A percentile compares a stretch with the other conserved stretches of the same genome.
These are phyloP conservation scores for Melanophora roralis DNA, from an alignment of 2,888 invertebrate species.

Conservation along the genomic window DNA sequence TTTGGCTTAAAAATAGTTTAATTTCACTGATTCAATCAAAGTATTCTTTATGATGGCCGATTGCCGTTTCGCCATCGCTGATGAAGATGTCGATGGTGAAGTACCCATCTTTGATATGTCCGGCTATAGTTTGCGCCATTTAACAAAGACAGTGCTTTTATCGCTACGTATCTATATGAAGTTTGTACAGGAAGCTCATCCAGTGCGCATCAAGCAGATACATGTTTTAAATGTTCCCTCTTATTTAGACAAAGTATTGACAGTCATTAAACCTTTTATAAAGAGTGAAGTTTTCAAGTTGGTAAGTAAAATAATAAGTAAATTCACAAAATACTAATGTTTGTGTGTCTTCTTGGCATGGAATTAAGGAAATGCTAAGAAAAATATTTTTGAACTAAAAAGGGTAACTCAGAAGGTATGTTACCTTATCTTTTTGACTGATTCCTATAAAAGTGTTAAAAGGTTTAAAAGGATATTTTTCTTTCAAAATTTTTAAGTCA, in stretches of 20 bases:
- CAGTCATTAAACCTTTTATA: slow-evolving; percentile 82
- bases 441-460: no score
- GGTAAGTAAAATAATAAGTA: slow-evolving; percentile 76
- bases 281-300: slow-evolving; percentile 82
- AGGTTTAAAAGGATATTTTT: no score
- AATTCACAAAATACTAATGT: background rate
- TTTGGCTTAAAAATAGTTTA: slow-evolving; percentile 77
- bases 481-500: no score
- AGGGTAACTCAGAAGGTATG: no score
- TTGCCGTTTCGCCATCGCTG: slow-evolving; percentile 79
- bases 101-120: slow-evolving; percentile 85
- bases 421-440: no score
- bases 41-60: slow-evolving; percentile 86
- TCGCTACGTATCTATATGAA: slow-evolving; percentile 84
- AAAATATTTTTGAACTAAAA: no score
- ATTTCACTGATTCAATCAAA: slow-evolving; percentile 82
- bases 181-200: slow-evolving; percentile 86
- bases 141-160: slow-evolving; percentile 81
- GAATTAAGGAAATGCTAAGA: no score
- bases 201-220: slow-evolving; percentile 82
- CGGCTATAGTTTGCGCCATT: slow-evolving; percentile 81
- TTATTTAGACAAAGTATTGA: slow-evolving; percentile 82
- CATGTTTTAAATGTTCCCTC: slow-evolving; percentile 83
- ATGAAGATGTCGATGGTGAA: slow-evolving; percentile 82
- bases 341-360: background rate